phyloP scores from a whole-genome alignment of 2,888 invertebrate genomes.

The Andrena trimmerana region DNA sequence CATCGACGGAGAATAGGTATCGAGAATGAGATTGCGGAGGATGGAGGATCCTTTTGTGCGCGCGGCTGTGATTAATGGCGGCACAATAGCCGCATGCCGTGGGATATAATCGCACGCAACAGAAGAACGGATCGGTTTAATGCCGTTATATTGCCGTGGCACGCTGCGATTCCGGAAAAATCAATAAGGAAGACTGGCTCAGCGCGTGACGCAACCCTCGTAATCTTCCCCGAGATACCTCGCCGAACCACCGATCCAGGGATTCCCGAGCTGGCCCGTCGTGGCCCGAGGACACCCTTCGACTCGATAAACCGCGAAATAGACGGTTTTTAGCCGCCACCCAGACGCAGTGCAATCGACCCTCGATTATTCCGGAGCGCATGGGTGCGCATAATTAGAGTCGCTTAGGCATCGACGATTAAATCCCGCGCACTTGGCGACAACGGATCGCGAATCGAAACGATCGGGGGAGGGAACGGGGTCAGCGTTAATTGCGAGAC shows the following conservation, averaged over 20 bases:
- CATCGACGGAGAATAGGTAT: constrained; percentile 47
- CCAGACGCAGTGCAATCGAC: too few species aligned
- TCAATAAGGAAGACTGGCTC: constrained; percentile 29
- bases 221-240: constrained; percentile 16
- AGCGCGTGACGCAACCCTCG: constrained; percentile 15
- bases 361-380: neutral
- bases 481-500: constrained; percentile 57
- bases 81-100: constrained; percentile 60
- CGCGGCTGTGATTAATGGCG: constrained; percentile 58
- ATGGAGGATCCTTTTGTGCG: constrained; percentile 59
- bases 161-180: constrained; percentile 27
- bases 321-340: neutral
- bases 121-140: constrained; percentile 36
- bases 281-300: neutral
- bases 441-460: constrained; percentile 13
- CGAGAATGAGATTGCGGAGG: constrained; percentile 60
- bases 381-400: neutral
- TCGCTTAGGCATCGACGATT: constrained; percentile 21
- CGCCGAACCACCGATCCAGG: constrained; percentile 3
- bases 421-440: neutral
- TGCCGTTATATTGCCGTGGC: constrained; percentile 42
- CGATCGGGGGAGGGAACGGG: constrained; percentile 29
- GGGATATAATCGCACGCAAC: constrained; percentile 55
- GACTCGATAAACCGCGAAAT: neutral
- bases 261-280: neutral